phyloP scores from a whole-genome alignment of 2,888 invertebrate genomes.

The Epistrophe grossulariae region DNA sequence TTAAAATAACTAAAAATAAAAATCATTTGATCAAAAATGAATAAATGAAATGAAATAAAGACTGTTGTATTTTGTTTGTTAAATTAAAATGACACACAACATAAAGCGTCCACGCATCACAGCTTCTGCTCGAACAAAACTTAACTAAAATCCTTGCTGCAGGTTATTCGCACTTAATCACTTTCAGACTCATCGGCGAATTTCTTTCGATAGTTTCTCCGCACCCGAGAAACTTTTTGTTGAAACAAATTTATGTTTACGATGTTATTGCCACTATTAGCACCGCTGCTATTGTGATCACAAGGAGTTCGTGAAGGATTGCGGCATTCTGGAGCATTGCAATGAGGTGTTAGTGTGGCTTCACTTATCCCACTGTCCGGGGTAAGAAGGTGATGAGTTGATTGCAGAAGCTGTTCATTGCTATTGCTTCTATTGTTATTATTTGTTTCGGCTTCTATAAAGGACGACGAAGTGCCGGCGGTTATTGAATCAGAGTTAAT shows the following conservation, averaged over 20 bases:
- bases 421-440: slow-evolving; percentile 66
- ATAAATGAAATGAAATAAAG: slow-evolving; percentile 3
- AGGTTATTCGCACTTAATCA: slow-evolving; percentile 83
- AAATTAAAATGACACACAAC: slow-evolving; percentile 50
- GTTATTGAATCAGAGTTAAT: slow-evolving; percentile 63
- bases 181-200: slow-evolving; percentile 87
- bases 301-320: slow-evolving; percentile 55
- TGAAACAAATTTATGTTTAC: slow-evolving; percentile 78
- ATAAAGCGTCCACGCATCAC: slow-evolving; percentile 71
- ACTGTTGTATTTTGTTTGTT: slow-evolving; percentile 3
- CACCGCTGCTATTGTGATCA: slow-evolving; percentile 62
- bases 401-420: slow-evolving; percentile 51
- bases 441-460: slow-evolving; percentile 56
- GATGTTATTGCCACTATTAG: slow-evolving; percentile 71
- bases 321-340: slow-evolving; percentile 63
- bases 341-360: slow-evolving; percentile 76
- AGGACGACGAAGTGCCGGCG: slow-evolving; percentile 56
- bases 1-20: background rate
- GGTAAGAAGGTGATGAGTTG: slow-evolving; percentile 74
- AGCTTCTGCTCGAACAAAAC: slow-evolving; percentile 63
- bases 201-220: slow-evolving; percentile 87
- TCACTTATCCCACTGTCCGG: slow-evolving; percentile 80
- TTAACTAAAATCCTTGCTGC: background rate
- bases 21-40: background rate
- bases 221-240: slow-evolving; percentile 86